Evolutionary conservation across 2,888 invertebrate genomes (phyloP), one percentile per base, ranked within the genome.

Genomic region (Pardosa pseudoannulata): DNA sequence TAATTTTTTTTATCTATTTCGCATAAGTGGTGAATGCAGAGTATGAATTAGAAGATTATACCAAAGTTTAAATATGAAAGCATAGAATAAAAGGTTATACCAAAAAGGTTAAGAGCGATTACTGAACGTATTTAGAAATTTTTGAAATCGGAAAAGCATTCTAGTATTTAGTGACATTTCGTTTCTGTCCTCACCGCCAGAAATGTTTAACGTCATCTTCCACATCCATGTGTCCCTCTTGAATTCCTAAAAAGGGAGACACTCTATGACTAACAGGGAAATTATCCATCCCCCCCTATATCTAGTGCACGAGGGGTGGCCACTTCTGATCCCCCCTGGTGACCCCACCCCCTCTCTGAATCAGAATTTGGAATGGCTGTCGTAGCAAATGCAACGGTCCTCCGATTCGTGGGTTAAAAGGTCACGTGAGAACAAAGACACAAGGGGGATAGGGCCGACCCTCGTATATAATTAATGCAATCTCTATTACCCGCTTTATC

Each of bases 211-310:
- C n/a, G n/a, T n/a, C n/a, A n/a, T n/a, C n/a, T n/a, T n/a, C n/a
- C n/a, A n/a, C n/a, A n/a, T n/a, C n/a, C n/a, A n/a, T n/a, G n/a
- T n/a, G n/a, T n/a, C n/a, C n/a, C 19, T 19, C 65, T 62, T 11
- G 65, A 31, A 31, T 65, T 65, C 16, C 65, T 39, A 71, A 71
- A 79, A 62, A 56, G 50, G 31, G 32, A 64, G 27, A 39, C 70
- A 56, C 72, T n/a, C n/a, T 81, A 75, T 81, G 81, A 81, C 81
- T 81, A 81, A 81, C 70, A 74, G 68, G 56, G 74, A 81, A 81
- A 81, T 81, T 70, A 81, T 70, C 75, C 31, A 32, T 68, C 56
- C 46, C 62, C 39, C 75, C 39, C 81, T 27, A 32, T 28, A 1
- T 27, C 39, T 11, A 29, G 56, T 64, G 19, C 23, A 13, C 23